Conservation (phyloP, 2,888 invertebrate genomes). For the Cryptocephalus primarius region DNA sequence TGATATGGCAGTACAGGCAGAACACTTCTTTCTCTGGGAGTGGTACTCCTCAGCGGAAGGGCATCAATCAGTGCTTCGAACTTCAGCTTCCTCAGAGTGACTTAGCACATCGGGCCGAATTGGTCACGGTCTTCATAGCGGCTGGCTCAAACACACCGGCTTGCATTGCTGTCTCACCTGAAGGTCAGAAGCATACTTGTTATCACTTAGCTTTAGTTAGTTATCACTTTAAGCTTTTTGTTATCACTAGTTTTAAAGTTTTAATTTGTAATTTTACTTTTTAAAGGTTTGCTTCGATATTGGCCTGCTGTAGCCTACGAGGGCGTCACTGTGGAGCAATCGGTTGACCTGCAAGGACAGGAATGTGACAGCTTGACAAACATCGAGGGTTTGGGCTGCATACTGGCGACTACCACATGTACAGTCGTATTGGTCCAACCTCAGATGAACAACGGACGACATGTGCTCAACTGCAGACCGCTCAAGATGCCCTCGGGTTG, state of each 20-base stretch:
- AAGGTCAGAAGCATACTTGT: slow-evolving; percentile 44
- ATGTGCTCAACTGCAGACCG: slow-evolving; percentile 54
- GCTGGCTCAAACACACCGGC: slow-evolving; percentile 55
- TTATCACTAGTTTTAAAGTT: no score
- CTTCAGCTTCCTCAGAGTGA: slow-evolving; percentile 84
- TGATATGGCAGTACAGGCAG: slow-evolving; percentile 73
- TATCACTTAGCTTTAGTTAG: neutral
- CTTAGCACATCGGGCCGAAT: slow-evolving; percentile 78
- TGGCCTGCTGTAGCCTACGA: slow-evolving; percentile 88
- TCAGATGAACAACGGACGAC: slow-evolving; percentile 52
- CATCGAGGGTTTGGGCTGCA: slow-evolving; percentile 60
- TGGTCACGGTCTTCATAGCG: slow-evolving; percentile 61
- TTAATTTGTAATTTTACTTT: neutral
- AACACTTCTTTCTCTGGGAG: slow-evolving; percentile 11
- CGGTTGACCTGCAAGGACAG: slow-evolving; percentile 78
- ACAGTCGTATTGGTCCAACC: slow-evolving; percentile 66
- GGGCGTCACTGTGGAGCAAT: slow-evolving; percentile 72
- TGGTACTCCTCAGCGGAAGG: slow-evolving; percentile 39
- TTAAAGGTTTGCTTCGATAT: slow-evolving; percentile 66
- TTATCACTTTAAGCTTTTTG: no score
- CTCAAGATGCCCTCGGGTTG: slow-evolving; percentile 68
- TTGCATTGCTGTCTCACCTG: slow-evolving; percentile 87
- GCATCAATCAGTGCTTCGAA: slow-evolving; percentile 63
- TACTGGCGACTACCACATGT: slow-evolving; percentile 86
- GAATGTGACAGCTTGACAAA: slow-evolving; percentile 69